phyloP scores from a whole-genome alignment of 1,140 invertebrate species.

The Cotesia typhae region DNA sequence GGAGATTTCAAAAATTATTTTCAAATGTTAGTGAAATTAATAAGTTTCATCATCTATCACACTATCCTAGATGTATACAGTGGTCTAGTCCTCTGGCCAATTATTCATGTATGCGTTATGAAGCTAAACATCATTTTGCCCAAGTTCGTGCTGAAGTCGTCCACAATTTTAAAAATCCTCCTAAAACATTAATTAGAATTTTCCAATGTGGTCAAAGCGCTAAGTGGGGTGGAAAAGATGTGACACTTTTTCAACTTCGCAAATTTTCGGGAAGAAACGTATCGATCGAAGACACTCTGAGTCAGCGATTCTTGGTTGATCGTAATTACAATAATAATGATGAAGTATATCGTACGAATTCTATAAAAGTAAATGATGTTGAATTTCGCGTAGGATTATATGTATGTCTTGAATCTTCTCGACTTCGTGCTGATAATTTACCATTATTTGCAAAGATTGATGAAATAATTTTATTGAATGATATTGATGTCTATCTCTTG shows the following conservation, averaged over 20 bases:
- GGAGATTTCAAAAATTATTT: neutral
- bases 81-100: constrained; percentile 33
- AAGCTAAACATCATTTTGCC: constrained; percentile 40
- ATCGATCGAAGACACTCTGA: too few species aligned
- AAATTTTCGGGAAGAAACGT: too few species aligned
- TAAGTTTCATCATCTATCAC: constrained; percentile 39
- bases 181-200: neutral
- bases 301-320: neutral
- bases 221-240: constrained; percentile 6
- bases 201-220: constrained; percentile 12
- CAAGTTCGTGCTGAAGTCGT: constrained; percentile 19
- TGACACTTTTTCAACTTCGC: neutral
- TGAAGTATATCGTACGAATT: neutral
- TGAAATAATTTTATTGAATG: neutral
- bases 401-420: constrained; percentile 8
- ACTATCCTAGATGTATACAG: constrained; percentile 32
- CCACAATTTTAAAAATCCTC: constrained; percentile 15
- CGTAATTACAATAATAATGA: neutral
- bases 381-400: neutral
- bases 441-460: constrained; percentile 8
- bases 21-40: constrained; percentile 11
- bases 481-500: neutral
- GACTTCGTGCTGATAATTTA: constrained; percentile 8
- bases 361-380: constrained; percentile 2
- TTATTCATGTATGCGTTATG: constrained; percentile 36